Evolutionary conservation across 2,888 invertebrate genomes (phyloP), one percentile per base, ranked within the genome.

Genomic region (Caenorhabditis auriculariae): DNA sequence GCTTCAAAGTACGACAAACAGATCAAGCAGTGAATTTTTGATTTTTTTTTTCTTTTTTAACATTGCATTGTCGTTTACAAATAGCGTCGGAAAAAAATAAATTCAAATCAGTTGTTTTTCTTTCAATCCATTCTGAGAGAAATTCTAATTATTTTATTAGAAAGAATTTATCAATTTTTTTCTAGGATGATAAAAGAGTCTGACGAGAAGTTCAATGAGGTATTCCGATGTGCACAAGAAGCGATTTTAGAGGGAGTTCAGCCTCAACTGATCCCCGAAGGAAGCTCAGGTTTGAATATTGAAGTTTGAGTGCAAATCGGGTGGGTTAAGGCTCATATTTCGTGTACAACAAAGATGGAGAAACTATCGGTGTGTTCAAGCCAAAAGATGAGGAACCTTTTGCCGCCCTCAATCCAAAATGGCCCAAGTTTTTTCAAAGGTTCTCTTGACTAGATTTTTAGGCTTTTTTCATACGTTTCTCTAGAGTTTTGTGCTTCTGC

Each of bases 331-430:
- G 98, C 19, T 95, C 95, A 73, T 98, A 98, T 84, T 98, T 98
- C 85, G 95, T 95, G 57, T 94, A 93, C 85, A 92, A 93, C 85
- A 86, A 88, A 54, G 87, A 89, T 27, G 81, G 81, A 69, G 84
- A 60, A 88, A 88, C 88, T 75, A 88, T 96, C 79, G 94, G 90
- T 51, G 96, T 98, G 32, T 98, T 95, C 84, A 98, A 98, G 83
- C 98, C 98, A 1, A 98, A 96, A 85, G 95, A 99, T 84, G 98
- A 99, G 83, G 98, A 99, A 83, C 98, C 98, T 0, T 98, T 96
- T 83, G 96, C 96, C 9, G 87, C 93, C 66, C 86, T 95, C 77
- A 98, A 98, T 85, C 96, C 96, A 29, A 96, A 96, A 83, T 96
- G 96, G 96, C 96, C 93, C 37, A 98, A 96, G 85, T 96, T 93